Percentiles rank a stretch among this genome's conserved stretches.
These are phyloP conservation scores for Xanthia togata DNA, from an alignment of 2,888 invertebrate species.

Conservation along the genomic window DNA sequence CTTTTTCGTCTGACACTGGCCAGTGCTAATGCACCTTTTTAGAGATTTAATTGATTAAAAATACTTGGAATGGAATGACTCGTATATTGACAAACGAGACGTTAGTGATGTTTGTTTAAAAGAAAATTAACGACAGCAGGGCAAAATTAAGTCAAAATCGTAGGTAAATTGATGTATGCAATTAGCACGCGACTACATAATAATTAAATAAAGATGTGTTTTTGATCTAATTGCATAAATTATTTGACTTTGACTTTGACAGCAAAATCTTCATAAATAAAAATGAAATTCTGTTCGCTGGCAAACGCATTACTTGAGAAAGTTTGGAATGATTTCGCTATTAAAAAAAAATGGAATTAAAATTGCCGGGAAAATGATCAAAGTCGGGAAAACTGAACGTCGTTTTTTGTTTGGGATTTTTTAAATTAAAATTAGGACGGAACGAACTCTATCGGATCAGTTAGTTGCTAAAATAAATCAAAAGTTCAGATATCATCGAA, in stretches of 20 bases:
- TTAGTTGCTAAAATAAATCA: background rate
- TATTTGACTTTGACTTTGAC: too few relatives aligned
- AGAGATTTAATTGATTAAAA: constrained; percentile 13
- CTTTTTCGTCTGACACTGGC: constrained; percentile 26
- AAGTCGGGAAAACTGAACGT: background rate
- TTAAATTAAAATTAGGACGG: background rate
- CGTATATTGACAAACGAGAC: background rate
- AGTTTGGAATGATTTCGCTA: too few relatives aligned
- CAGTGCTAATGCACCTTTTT: constrained; percentile 28
- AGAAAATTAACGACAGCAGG: background rate
- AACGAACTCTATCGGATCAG: too few relatives aligned
- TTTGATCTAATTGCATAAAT: background rate
- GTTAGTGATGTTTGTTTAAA: background rate
- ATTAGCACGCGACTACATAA: background rate
- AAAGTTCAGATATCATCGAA: background rate
- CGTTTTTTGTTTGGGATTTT: too few relatives aligned
- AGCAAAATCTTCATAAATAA: background rate
- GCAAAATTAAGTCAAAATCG: background rate
- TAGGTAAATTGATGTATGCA: background rate
- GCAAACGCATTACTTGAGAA: too few relatives aligned
- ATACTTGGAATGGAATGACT: constrained; percentile 24
- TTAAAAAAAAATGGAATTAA: too few relatives aligned
- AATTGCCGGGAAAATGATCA: too few relatives aligned
- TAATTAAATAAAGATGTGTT: background rate
- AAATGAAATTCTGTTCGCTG: background rate